phyloP scores from a whole-genome alignment of 2,797 vertebrate genomes.

The Darevskia nairensis region DNA sequence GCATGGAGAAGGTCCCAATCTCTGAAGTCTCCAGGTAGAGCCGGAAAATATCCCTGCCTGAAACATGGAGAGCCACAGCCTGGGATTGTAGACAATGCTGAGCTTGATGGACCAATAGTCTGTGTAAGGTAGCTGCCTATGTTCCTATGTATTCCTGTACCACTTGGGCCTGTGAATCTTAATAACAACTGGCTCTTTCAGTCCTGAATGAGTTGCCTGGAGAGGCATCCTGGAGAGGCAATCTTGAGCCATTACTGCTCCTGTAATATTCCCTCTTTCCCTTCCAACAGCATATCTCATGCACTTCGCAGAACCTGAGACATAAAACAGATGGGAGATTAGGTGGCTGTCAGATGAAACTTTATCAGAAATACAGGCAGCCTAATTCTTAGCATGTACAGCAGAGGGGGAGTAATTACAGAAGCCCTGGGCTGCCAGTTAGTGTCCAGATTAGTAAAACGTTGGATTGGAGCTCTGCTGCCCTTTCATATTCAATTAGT shows the following conservation, averaged over 20 bases:
- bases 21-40: too few relatives aligned
- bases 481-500: background rate
- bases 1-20: too few relatives aligned
- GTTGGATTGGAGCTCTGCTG: background rate
- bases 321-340: slow-evolving; percentile 22
- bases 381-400: background rate
- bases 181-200: background rate
- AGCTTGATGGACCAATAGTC: too few relatives aligned
- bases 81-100: too few relatives aligned
- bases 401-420: slow-evolving; percentile 11
- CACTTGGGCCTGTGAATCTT: background rate
- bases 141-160: too few relatives aligned
- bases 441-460: background rate
- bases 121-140: too few relatives aligned
- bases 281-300: background rate
- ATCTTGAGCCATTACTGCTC: background rate
- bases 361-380: background rate
- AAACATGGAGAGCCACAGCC: too few relatives aligned
- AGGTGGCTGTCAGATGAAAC: slow-evolving; percentile 17
- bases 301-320: background rate
- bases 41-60: too few relatives aligned
- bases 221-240: background rate
- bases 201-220: background rate
- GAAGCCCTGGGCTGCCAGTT: slow-evolving; percentile 10
- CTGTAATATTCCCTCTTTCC: background rate